Evolutionary conservation across 2,113 vertebrate species (phyloP).

Genomic region (Hypocryptadius cinnamomeus): DNA sequence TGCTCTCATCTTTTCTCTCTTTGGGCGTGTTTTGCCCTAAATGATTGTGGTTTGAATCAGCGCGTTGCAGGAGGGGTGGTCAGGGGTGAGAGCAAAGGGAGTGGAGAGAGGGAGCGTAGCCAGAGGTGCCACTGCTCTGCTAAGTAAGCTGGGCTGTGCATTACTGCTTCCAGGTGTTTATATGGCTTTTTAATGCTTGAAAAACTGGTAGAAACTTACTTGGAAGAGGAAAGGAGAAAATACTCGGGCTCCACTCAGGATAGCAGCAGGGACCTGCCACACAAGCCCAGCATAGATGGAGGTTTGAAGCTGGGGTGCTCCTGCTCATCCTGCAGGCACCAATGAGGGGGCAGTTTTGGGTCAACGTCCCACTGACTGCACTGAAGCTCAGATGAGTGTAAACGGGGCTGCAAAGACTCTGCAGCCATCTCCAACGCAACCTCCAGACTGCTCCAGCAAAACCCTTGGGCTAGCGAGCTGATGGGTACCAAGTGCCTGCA

Average conservation of each 20-base stretch:
- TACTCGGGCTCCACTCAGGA: not conserved
- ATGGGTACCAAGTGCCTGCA: not conserved
- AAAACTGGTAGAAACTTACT: not conserved
- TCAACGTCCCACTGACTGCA: fast-evolving
- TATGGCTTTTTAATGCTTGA: not conserved
- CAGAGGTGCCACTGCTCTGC: not conserved
- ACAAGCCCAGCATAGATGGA: not conserved
- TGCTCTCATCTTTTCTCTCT: not conserved
- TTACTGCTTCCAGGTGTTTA: not conserved
- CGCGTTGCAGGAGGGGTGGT: fast-evolving
- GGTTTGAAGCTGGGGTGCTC: not conserved
- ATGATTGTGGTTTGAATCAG: not conserved
- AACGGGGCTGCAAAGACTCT: not conserved
- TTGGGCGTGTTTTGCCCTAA: not conserved
- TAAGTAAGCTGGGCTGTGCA: not conserved
- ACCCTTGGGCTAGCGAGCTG: fast-evolving
- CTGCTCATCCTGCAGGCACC: not conserved
- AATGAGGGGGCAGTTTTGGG: not conserved
- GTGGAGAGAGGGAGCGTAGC: fast-evolving
- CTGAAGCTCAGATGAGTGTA: not conserved
- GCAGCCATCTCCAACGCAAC: not conserved
- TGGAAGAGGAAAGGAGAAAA: not conserved
- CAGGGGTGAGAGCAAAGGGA: fast-evolving
- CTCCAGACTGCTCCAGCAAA: not conserved
- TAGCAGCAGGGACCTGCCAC: fast-evolving